Base-by-base conservation (phyloP, 2,113 vertebrate species). In the Nipponia nippon region DNA sequence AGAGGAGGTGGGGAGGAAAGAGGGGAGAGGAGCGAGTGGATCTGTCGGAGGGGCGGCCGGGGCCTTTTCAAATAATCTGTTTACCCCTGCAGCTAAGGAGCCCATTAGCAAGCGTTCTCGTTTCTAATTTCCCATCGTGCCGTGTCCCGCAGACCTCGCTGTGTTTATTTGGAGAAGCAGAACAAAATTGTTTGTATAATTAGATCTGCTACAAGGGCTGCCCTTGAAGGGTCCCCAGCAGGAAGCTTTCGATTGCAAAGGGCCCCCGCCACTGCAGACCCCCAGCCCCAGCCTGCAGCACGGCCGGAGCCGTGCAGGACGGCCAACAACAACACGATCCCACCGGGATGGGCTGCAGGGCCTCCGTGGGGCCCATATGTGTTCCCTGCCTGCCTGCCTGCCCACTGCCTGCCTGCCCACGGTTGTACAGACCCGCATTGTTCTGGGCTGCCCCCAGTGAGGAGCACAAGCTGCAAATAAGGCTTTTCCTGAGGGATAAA, bases 81-180 rank as follows among this genome's bases (percentile, higher is more conserved):
- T 98, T 97, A 98, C 95, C 97, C 97, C 97, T 97, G 97, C 96
- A 98, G 97, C 98, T 97, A 98, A 96, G 97, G 95, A 97, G 93
- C 96, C 97, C 97, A 97, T 98, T 98, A 98, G 98, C 50, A n/a
- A 91, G 56, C 75, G 49, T 95, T 97, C 97, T 98, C 95, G 59
- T 89, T 98, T 97, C 96, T 96, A 94, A 97, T 97, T 98, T 97
- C 97, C 98, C 97, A 96, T 95, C 95, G 90, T 96, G 95, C 97
- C 25, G 32, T 61, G 95, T 96, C 94, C 93, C 81, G 5, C 96
- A 97, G 96, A 98, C 96, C 91, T 83, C 25, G 19, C 97, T 91
- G 94, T 98, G 97, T 98, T 98, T 98, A 98, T 98, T 98, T 98
- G 98, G 95, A 98, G 97, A 98, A 97, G 97, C 95, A 22, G 79